phyloP scores from a whole-genome alignment of 30 jellyfish, hydroid and myxozoan species.

The Aurelia coerulea region DNA sequence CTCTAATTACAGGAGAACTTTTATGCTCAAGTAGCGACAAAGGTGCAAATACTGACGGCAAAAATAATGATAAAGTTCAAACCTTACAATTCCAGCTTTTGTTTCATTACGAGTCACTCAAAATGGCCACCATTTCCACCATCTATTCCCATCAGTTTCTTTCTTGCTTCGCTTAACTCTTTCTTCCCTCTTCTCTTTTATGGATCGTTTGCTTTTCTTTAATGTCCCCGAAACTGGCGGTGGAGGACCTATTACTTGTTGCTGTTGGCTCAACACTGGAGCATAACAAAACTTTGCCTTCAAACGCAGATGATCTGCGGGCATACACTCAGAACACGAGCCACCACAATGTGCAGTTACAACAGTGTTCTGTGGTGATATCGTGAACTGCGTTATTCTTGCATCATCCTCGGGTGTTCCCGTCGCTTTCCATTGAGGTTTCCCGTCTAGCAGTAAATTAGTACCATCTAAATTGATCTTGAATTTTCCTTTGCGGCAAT shows the following conservation, averaged over 20 bases:
- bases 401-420: constrained; percentile 86
- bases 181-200: constrained; percentile 21
- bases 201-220: constrained; percentile 10
- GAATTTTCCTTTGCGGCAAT: constrained; percentile 93
- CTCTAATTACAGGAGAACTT: too few species aligned
- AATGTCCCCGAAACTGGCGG: not conserved
- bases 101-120: not conserved
- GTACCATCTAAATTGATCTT: constrained; percentile 78
- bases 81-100: too few species aligned
- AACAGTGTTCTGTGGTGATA: constrained; percentile 61
- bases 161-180: constrained; percentile 33
- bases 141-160: constrained; percentile 27
- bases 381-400: constrained; percentile 86
- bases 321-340: constrained; percentile 93
- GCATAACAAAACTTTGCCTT: constrained; percentile 72
- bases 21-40: too few species aligned
- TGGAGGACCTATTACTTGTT: not conserved
- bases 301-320: constrained; percentile 78
- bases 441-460: constrained; percentile 55
- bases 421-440: constrained; percentile 83
- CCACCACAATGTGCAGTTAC: constrained; percentile 96
- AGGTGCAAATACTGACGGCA: too few species aligned
- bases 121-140: constrained; percentile 72
- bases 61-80: too few species aligned
- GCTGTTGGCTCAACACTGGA: not conserved